Conservation (phyloP, 2,113 vertebrate species). For the Trinectes maculatus region DNA sequence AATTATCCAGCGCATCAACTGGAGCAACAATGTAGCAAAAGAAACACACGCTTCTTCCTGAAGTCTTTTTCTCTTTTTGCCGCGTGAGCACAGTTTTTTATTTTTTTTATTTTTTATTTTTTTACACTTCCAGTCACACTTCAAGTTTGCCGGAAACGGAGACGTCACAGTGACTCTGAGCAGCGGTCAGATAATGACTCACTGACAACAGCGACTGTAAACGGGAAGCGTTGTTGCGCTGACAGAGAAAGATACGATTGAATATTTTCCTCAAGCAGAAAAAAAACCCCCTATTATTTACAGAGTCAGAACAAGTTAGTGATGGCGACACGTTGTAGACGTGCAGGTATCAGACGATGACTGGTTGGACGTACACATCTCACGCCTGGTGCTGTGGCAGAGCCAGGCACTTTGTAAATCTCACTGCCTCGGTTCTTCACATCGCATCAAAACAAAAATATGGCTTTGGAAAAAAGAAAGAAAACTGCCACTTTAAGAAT, state of each 20-base stretch:
- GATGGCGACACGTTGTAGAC: conserved; percentile 3
- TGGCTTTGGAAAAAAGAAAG: conserved; percentile 67
- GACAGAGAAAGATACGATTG: not conserved
- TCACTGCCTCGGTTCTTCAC: conserved; percentile 51
- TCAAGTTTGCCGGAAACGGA: conserved; percentile 14
- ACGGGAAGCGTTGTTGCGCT: conserved; percentile 12
- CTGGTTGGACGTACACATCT: conserved; percentile 17
- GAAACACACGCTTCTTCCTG: conserved; percentile 1
- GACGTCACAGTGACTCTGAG: conserved; percentile 43
- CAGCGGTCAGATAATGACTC: conserved; percentile 15
- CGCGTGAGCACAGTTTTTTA: too few species aligned
- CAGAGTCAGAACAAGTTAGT: conserved; percentile 31
- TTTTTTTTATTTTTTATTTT: too few species aligned
- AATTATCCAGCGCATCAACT: conserved; percentile 75
- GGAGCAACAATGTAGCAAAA: conserved; percentile 61
- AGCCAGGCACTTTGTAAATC: conserved; percentile 79
- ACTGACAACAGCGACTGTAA: conserved; percentile 5
- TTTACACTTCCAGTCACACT: conserved; percentile 43
- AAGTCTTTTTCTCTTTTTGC: too few species aligned
- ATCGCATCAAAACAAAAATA: conserved; percentile 46
- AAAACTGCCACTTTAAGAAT: conserved; percentile 59
- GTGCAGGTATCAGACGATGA: conserved; percentile 4
- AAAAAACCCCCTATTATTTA: conserved; percentile 58
- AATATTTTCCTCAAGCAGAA: not conserved
- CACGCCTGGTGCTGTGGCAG: conserved; percentile 43